These are phyloP conservation scores for Macroramphosus scolopax DNA, from an alignment of 2,797 vertebrate species.

Conservation along the genomic window DNA sequence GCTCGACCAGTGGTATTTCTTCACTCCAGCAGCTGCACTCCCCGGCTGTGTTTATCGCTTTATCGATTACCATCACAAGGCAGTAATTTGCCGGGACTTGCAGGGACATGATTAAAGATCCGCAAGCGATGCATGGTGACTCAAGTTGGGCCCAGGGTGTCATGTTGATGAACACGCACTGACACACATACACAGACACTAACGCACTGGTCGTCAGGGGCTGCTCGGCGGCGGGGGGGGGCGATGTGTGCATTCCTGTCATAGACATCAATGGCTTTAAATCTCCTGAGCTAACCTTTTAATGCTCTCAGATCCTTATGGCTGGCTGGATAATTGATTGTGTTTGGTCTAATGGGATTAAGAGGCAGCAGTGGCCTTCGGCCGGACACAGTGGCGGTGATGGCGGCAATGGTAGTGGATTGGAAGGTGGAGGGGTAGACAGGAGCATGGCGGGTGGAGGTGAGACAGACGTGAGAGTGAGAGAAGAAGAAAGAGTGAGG, in stretches of 20 bases:
- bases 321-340: slow-evolving; percentile 76
- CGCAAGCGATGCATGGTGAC: slow-evolving; percentile 59
- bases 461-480: slow-evolving; percentile 12
- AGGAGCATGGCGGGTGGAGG: slow-evolving; percentile 27
- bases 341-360: slow-evolving; percentile 79
- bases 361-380: slow-evolving; percentile 69
- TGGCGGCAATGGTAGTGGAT: slow-evolving; percentile 36
- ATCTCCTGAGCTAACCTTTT: slow-evolving; percentile 77
- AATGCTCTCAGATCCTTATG: slow-evolving; percentile 74
- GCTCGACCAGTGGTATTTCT: slow-evolving; percentile 66
- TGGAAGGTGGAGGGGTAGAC: slow-evolving; percentile 47
- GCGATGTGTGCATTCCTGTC: slow-evolving; percentile 47
- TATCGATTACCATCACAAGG: slow-evolving; percentile 78
- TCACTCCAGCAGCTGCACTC: slow-evolving; percentile 59
- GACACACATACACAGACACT: slow-evolving; percentile 44
- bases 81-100: slow-evolving; percentile 78
- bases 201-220: slow-evolving; percentile 20
- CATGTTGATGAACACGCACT: slow-evolving; percentile 63
- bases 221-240: slow-evolving; percentile 4
- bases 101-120: slow-evolving; percentile 79
- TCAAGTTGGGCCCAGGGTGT: slow-evolving; percentile 55
- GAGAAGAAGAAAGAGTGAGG: slow-evolving; percentile 8
- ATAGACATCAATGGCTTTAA: slow-evolving; percentile 73
- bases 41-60: slow-evolving; percentile 69
- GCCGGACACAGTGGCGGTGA: slow-evolving; percentile 56